Percentiles rank a stretch among this genome's conserved stretches.
phyloP scores from a whole-genome alignment of 2,113 vertebrate species.

The Camarhynchus parvulus region DNA sequence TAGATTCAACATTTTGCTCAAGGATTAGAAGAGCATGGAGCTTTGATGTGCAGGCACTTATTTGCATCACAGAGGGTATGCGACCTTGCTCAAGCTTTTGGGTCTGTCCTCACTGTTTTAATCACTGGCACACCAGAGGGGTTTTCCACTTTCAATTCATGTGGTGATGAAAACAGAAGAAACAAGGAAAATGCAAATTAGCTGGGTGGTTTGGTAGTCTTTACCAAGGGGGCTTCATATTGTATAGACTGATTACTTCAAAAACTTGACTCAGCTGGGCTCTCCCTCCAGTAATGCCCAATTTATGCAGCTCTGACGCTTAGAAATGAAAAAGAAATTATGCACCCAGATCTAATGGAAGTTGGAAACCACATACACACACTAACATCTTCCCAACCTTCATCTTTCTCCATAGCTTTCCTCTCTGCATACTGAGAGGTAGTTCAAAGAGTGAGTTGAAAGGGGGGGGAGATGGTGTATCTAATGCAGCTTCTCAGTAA shows the following conservation, averaged over 20 bases:
- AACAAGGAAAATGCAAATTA: background rate
- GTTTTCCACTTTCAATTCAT: background rate
- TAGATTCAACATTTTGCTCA: slow-evolving; percentile 9
- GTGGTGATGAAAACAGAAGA: background rate
- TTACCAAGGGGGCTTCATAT: background rate
- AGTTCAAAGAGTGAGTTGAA: background rate
- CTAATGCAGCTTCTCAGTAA: background rate
- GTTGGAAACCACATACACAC: background rate
- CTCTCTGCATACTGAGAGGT: background rate
- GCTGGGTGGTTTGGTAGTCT: background rate
- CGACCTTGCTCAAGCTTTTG: background rate
- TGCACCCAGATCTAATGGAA: background rate
- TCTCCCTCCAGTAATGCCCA: background rate
- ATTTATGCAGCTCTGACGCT: background rate
- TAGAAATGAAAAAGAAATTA: background rate
- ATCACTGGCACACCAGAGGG: background rate
- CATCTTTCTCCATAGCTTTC: background rate
- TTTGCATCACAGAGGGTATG: slow-evolving; percentile 32
- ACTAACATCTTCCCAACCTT: background rate
- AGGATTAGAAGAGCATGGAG: background rate
- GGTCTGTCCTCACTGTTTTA: background rate
- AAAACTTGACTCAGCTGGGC: background rate
- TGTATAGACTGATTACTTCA: background rate
- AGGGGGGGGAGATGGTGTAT: background rate
- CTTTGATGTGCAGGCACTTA: slow-evolving; percentile 34